A percentile compares a stretch with the other conserved stretches of the same genome.
Conservation (phyloP, 2,113 vertebrate genomes). For the Grammomys surdaster region DNA sequence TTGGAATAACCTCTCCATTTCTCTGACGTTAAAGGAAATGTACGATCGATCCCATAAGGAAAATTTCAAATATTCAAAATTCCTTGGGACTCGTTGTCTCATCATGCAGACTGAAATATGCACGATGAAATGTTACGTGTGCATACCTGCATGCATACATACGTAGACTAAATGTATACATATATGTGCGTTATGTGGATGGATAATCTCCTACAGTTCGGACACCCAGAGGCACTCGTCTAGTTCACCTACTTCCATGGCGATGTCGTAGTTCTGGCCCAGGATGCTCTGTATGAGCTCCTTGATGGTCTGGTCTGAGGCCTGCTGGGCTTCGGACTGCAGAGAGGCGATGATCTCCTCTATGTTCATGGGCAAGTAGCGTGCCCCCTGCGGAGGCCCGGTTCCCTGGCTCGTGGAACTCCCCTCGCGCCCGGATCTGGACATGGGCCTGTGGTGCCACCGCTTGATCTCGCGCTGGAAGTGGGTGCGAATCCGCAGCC, state of each 20-base stretch:
- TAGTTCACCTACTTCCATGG: slow-evolving; percentile 86
- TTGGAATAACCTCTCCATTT: neutral
- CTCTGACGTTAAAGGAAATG: slow-evolving; percentile 61
- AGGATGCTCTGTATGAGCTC: slow-evolving; percentile 87
- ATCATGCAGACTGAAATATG: neutral
- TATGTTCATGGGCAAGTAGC: slow-evolving; percentile 77
- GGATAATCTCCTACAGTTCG: neutral
- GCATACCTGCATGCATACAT: neutral
- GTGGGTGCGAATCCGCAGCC: neutral
- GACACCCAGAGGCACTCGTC: slow-evolving; percentile 75
- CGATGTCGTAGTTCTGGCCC: slow-evolving; percentile 84
- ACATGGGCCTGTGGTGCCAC: slow-evolving; percentile 30
- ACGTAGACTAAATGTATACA: neutral
- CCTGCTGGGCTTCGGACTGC: slow-evolving; percentile 82
- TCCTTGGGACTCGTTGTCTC: slow-evolving; percentile 63
- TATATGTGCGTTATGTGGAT: too few relatives aligned
- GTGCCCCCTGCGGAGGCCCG: slow-evolving; percentile 52
- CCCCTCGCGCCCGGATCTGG: slow-evolving; percentile 54
- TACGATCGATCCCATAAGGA: neutral
- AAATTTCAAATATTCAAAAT: slow-evolving; percentile 31
- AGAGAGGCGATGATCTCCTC: slow-evolving; percentile 88
- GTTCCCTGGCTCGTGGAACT: slow-evolving; percentile 58
- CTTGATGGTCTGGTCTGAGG: slow-evolving; percentile 85
- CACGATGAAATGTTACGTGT: neutral
- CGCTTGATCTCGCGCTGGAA: fast-evolving